Conservation (phyloP, 2,888 invertebrate species). For the Labia minor region DNA sequence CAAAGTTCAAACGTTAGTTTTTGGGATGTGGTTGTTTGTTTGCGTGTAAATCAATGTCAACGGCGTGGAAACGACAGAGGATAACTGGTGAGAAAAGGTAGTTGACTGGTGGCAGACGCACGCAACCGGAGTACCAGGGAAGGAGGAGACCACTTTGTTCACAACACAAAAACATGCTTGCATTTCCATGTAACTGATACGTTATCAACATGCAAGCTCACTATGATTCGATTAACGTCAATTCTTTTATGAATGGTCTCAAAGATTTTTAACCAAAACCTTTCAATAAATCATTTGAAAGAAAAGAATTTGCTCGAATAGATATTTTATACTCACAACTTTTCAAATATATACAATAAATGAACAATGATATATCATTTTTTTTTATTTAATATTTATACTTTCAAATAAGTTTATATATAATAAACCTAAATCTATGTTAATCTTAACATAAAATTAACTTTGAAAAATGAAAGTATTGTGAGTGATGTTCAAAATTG, state of each 20-base stretch:
- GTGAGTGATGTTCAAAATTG: too few species aligned
- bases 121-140: background rate
- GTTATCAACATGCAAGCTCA: background rate
- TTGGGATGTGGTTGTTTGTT: background rate
- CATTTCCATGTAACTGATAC: conserved; percentile 8
- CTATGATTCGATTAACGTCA: background rate
- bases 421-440: too few species aligned
- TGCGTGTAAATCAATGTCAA: background rate
- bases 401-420: too few species aligned
- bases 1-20: background rate
- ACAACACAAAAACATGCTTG: conserved; percentile 13
- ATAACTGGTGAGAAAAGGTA: background rate
- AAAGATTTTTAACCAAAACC: too few species aligned
- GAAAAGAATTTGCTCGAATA: too few species aligned
- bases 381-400: too few species aligned
- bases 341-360: too few species aligned
- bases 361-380: too few species aligned
- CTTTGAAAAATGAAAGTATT: too few species aligned
- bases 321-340: background rate
- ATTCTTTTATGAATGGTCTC: background rate
- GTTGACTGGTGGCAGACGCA: background rate
- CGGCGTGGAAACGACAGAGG: background rate
- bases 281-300: too few species aligned
- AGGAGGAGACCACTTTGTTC: conserved; percentile 7
- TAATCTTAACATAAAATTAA: too few species aligned